Base-by-base conservation (phyloP, 2,888 invertebrate genomes). In the Pseudanteris insignis region DNA sequence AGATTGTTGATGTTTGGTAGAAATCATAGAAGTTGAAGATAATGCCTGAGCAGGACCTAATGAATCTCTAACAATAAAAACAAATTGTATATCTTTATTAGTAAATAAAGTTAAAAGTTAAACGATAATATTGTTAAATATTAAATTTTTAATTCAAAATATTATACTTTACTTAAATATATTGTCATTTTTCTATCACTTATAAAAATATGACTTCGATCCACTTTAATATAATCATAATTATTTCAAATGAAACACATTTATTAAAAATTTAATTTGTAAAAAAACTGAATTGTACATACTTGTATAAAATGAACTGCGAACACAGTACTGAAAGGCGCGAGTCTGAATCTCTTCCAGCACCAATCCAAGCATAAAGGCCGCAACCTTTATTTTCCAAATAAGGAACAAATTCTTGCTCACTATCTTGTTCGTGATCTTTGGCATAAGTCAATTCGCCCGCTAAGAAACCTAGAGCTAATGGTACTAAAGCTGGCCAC, bases 281-380 rank as follows among this genome's bases (percentile, higher is more conserved):
- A n/a, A n/a, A n/a, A n/a, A n/a, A n/a, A n/a, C n/a, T n/a, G n/a
- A n/a, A n/a, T n/a, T n/a, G n/a, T 18, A 14, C 63, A 26, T 70
- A 78, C 78, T 74, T 73, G 32, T 89, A 85, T 18, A 88, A 84
- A 65, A 93, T 81, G 91, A 95, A 96, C 67, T 89, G 88, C 59
- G 88, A 86, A 73, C 91, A 94, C 44, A 95, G 81, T 2, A 88
- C 85, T 2, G 86, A 82, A 8, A 96, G 81, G 28, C 90, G 85
- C 2, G 87, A 84, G 78, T 95, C 95, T 1, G 92, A 89, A 77
- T 96, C 96, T 2, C 96, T 84, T 0, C 95, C 95, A 3, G 93
- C 93, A 1, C 96, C 96, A 59, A 96, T 96, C 96, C 96, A 96
- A 72, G 92, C 90, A 79, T 92, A 93, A 71, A 86, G 83, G 75